Percentiles rank a stretch among this genome's conserved stretches.
These are phyloP conservation scores for Acrocephalus arundinaceus DNA, from an alignment of 2,113 vertebrate species.

Conservation along the genomic window DNA sequence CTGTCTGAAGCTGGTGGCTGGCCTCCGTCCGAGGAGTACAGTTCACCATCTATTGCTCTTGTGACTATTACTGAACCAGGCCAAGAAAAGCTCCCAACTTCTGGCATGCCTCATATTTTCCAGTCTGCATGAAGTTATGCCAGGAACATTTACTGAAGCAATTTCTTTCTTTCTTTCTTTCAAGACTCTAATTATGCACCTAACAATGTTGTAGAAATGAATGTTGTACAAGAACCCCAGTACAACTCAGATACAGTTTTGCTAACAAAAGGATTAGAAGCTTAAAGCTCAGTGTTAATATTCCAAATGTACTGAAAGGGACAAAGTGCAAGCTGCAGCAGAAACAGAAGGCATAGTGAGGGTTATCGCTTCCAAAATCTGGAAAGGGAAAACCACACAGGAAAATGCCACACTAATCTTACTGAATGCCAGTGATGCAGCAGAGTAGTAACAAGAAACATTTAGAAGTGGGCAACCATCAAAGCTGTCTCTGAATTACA, in stretches of 20 bases:
- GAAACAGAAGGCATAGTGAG: neutral
- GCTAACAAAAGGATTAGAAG: constrained; percentile 14
- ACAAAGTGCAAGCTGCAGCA: constrained; percentile 7
- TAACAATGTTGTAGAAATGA: constrained; percentile 42
- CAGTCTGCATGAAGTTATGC: constrained; percentile 56
- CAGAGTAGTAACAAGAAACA: neutral
- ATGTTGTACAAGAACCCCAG: neutral
- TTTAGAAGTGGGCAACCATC: neutral
- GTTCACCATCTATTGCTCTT: constrained; percentile 63
- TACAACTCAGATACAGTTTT: neutral
- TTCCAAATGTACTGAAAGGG: neutral
- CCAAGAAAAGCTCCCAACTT: constrained; percentile 58
- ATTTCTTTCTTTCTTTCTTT: constrained; percentile 53
- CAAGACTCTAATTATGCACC: constrained; percentile 35
- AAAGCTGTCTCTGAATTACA: neutral
- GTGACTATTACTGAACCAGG: constrained; percentile 29
- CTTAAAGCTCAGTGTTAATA: neutral
- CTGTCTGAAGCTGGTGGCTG: constrained; percentile 27
- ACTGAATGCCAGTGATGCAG: neutral
- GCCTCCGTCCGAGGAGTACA: constrained; percentile 31
- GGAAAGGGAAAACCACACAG: neutral
- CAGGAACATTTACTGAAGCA: constrained; percentile 61
- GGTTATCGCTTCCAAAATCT: neutral
- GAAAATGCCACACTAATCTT: neutral
- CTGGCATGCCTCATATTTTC: constrained; percentile 61